These are phyloP conservation scores for Pangasius krempfi DNA, from an alignment of 2,797 vertebrate genomes.

Conservation along the genomic window DNA sequence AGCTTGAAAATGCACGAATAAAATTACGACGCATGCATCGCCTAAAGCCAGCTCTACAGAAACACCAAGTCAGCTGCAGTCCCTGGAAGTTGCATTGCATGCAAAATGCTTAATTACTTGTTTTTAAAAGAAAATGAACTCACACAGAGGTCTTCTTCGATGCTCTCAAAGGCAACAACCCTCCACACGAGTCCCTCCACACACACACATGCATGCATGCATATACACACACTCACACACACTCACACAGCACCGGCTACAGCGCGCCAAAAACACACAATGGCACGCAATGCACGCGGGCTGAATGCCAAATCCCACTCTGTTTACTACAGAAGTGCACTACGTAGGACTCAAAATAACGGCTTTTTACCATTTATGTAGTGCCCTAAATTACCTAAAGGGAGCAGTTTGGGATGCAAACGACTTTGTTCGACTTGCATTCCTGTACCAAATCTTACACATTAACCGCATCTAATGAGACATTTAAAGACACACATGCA, in stretches of 20 bases:
- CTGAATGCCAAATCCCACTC: neutral
- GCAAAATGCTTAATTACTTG: neutral
- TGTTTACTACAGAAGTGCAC: neutral
- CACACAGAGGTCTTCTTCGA: conserved; percentile 27
- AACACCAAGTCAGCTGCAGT: neutral
- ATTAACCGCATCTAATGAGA: neutral
- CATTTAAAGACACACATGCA: neutral
- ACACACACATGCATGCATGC: neutral
- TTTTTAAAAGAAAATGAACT: neutral
- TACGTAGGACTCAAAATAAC: neutral
- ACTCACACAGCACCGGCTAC: conserved; percentile 20
- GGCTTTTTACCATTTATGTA: neutral
- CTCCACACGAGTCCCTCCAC: neutral
- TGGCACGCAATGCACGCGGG: conserved; percentile 23
- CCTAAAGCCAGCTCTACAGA: neutral
- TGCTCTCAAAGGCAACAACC: neutral
- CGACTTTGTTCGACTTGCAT: neutral
- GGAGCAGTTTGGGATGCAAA: neutral
- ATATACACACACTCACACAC: neutral
- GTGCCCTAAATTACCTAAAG: no score
- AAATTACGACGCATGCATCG: neutral
- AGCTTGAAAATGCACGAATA: neutral
- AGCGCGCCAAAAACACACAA: conserved; percentile 75
- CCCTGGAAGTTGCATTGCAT: neutral
- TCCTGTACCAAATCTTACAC: neutral